These are phyloP conservation scores for Holcopasites calliopsidis DNA, from an alignment of 1,140 invertebrate genomes.

Conservation along the genomic window DNA sequence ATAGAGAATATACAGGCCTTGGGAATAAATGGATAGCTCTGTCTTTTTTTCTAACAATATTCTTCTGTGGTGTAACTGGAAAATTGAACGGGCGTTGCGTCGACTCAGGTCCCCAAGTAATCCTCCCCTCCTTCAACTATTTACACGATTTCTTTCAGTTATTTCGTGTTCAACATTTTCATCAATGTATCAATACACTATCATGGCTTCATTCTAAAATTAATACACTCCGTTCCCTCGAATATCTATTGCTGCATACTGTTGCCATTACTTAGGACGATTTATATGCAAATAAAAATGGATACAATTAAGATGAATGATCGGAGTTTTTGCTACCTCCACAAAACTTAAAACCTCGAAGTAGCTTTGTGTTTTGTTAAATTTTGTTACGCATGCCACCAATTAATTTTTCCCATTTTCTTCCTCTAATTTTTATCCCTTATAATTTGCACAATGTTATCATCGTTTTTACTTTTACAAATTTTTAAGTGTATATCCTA, in stretches of 20 bases:
- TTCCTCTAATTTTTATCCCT: not conserved
- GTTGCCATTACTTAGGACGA: slow-evolving; percentile 19
- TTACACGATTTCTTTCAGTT: slow-evolving; percentile 58
- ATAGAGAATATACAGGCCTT: too few species aligned
- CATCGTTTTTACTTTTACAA: slow-evolving; percentile 47
- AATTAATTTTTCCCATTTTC: slow-evolving; percentile 10
- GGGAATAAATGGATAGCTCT: not conserved
- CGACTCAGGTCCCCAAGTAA: slow-evolving; percentile 67
- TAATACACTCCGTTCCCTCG: slow-evolving; percentile 7
- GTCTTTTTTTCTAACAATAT: not conserved
- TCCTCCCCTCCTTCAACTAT: slow-evolving; percentile 56
- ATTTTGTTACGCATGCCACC: slow-evolving; percentile 38
- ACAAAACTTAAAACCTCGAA: not conserved
- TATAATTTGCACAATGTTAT: slow-evolving; percentile 12
- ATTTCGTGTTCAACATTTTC: slow-evolving; percentile 28
- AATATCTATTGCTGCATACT: slow-evolving; percentile 33
- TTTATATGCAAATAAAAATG: slow-evolving; percentile 16
- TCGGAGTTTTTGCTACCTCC: not conserved
- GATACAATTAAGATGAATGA: not conserved
- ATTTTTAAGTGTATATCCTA: slow-evolving; percentile 53
- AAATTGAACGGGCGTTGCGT: slow-evolving; percentile 54
- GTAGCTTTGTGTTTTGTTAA: not conserved
- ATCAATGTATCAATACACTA: slow-evolving; percentile 11
- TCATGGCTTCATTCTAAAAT: slow-evolving; percentile 8
- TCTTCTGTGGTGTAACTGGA: slow-evolving; percentile 30